phyloP scores from a whole-genome alignment of 2,888 invertebrate species.

The Agrotis exclamationis region DNA sequence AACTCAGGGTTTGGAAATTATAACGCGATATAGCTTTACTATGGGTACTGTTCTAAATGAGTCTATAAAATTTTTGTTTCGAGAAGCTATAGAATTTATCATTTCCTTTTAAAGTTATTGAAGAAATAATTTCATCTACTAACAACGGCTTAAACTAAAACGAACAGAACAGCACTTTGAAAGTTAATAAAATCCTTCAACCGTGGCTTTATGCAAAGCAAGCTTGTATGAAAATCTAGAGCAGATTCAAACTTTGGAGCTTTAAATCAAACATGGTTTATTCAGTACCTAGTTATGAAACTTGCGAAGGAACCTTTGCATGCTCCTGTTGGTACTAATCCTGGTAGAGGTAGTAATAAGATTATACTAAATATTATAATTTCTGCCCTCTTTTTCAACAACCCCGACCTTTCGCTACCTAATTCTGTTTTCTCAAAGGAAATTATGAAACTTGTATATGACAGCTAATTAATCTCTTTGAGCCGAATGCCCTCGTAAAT shows the following conservation, averaged over 20 bases:
- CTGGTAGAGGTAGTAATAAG: neutral
- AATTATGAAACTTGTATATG: slow-evolving; percentile 44
- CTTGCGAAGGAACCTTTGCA: slow-evolving; percentile 10
- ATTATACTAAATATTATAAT: slow-evolving; percentile 32
- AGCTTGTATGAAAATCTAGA: slow-evolving; percentile 25
- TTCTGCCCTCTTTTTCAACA: slow-evolving; percentile 26
- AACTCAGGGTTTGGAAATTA: neutral
- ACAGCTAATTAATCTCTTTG: slow-evolving; percentile 44
- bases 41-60: neutral
- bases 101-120: neutral
- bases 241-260: slow-evolving; percentile 29
- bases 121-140: neutral
- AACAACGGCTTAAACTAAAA: neutral
- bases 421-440: slow-evolving; percentile 24
- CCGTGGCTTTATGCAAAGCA: slow-evolving; percentile 2
- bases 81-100: too few relatives aligned
- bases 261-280: slow-evolving; percentile 39
- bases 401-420: slow-evolving; percentile 24
- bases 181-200: slow-evolving; percentile 16
- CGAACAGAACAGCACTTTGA: neutral
- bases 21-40: neutral
- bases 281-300: slow-evolving; percentile 45
- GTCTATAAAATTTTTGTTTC: neutral
- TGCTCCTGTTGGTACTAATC: slow-evolving; percentile 1
- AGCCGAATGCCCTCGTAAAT: slow-evolving; percentile 6